A percentile compares a stretch with the other conserved stretches of the same genome.
Conservation (phyloP, 2,113 vertebrate genomes). For the Tachycineta bicolor region DNA sequence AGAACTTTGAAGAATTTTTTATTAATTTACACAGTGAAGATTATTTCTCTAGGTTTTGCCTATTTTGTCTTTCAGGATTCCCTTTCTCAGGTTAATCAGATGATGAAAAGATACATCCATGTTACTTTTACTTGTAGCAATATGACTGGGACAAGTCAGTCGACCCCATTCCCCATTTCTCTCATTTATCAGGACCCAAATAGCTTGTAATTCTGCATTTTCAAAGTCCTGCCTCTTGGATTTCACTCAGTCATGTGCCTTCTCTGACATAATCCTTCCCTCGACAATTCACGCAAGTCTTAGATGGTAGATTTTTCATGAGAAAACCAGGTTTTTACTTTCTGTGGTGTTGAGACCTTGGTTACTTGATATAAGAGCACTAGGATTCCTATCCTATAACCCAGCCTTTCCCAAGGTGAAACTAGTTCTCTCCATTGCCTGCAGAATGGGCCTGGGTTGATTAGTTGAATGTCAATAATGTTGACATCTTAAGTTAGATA, state of each 20-base stretch:
- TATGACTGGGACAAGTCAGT: not conserved
- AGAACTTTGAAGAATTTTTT: not conserved
- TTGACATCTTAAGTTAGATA: constrained; percentile 16
- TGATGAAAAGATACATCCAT: not conserved
- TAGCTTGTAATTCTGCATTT: not conserved
- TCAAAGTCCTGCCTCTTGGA: not conserved
- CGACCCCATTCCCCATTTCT: not conserved
- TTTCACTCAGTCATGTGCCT: constrained; percentile 11
- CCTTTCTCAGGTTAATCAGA: not conserved
- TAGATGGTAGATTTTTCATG: not conserved
- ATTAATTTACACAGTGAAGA: not conserved
- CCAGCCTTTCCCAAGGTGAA: not conserved
- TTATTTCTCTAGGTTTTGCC: not conserved
- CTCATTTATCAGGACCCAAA: not conserved
- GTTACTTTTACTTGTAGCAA: not conserved
- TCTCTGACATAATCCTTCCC: constrained; percentile 11
- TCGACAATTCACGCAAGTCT: not conserved
- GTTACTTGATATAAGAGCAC: constrained; percentile 1
- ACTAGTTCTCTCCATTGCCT: not conserved
- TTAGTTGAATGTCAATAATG: not conserved
- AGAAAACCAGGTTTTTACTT: not conserved
- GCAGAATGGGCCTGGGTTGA: not conserved
- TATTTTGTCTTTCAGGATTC: not conserved
- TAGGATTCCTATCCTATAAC: not conserved
- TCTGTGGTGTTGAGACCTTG: not conserved